These are phyloP conservation scores for Anthophora plumipes DNA, from an alignment of 2,888 invertebrate species.

Conservation along the genomic window DNA sequence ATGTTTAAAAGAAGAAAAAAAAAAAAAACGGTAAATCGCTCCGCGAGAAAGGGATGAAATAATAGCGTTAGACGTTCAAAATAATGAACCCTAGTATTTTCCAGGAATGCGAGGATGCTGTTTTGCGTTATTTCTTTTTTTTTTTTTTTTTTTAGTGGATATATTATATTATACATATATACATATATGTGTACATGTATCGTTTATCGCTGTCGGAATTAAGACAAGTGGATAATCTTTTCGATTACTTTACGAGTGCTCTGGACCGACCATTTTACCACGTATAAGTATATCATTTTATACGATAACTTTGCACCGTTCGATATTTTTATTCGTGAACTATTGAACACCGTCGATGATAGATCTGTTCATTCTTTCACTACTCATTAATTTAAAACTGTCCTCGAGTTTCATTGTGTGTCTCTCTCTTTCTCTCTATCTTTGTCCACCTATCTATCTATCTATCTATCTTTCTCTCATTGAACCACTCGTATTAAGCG, in stretches of 20 bases:
- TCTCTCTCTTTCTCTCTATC: no score
- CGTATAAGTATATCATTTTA: slow-evolving; percentile 71
- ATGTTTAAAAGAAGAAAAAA: slow-evolving; percentile 33
- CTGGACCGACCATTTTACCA: slow-evolving; percentile 68
- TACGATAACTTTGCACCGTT: slow-evolving; percentile 61
- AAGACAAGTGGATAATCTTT: slow-evolving; percentile 52
- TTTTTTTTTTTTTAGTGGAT: slow-evolving; percentile 29
- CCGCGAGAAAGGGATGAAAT: slow-evolving; percentile 35
- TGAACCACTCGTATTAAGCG: slow-evolving; percentile 72
- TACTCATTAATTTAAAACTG: slow-evolving; percentile 73
- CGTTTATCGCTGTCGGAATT: slow-evolving; percentile 34
- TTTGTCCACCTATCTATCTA: no score
- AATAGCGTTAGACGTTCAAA: slow-evolving; percentile 43
- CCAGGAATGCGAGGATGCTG: slow-evolving; percentile 27
- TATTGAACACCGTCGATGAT: slow-evolving; percentile 63
- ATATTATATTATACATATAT: slow-evolving; percentile 8
- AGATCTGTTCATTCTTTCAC: slow-evolving; percentile 79
- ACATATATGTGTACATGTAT: slow-evolving; percentile 34
- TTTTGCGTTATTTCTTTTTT: slow-evolving; percentile 25
- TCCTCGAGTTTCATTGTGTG: slow-evolving; percentile 72
- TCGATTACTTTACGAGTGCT: slow-evolving; percentile 81
- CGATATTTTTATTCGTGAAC: slow-evolving; percentile 62
- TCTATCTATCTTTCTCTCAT: slow-evolving; percentile 57
- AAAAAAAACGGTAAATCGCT: slow-evolving; percentile 50
- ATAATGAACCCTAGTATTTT: slow-evolving; percentile 57